phyloP scores from a whole-genome alignment of 2,797 vertebrate species.

The Phrynocephalus forsythii region DNA sequence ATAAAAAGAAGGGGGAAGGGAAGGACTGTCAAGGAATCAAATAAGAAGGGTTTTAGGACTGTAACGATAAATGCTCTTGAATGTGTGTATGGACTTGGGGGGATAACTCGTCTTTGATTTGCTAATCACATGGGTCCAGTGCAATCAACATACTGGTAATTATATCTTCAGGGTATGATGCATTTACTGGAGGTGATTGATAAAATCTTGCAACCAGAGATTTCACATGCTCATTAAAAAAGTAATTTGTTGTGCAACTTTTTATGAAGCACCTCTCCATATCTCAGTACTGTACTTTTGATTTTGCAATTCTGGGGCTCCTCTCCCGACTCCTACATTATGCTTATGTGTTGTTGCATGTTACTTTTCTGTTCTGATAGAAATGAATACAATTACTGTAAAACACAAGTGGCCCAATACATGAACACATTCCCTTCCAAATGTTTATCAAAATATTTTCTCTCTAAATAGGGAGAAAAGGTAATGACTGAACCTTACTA shows the following conservation, averaged over 20 bases:
- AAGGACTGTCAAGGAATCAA: background rate
- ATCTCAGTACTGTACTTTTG: background rate
- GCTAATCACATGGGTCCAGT: background rate
- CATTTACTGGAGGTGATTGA: background rate
- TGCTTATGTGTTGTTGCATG: no score
- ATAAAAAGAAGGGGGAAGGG: background rate
- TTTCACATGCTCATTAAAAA: background rate
- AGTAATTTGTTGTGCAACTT: background rate
- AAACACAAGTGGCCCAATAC: no score
- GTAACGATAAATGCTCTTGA: background rate
- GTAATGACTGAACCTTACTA: no score
- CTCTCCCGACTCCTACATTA: no score
- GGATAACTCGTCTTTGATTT: background rate
- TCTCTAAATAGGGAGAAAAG: no score
- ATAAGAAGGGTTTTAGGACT: background rate
- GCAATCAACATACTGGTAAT: background rate
- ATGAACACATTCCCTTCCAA: no score
- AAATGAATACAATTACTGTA: no score
- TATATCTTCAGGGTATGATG: background rate
- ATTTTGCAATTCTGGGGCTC: no score
- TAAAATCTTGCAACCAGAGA: background rate
- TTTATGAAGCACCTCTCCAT: background rate
- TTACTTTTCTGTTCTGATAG: no score
- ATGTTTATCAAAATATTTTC: no score
- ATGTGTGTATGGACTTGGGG: no score